phyloP scores from a whole-genome alignment of 2,888 invertebrate genomes.

The Microctonus hyperodae region DNA sequence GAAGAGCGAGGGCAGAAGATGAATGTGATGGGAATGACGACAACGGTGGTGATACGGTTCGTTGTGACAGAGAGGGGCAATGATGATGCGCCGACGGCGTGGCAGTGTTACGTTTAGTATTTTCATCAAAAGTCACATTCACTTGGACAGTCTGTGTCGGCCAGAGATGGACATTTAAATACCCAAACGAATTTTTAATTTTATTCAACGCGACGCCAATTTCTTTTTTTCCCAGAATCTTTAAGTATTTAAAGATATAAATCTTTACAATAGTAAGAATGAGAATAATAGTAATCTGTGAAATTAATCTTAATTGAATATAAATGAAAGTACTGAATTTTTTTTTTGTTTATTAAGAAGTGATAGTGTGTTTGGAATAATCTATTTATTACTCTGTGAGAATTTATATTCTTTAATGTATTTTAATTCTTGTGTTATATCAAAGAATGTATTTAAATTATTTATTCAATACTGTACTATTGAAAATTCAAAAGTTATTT shows the following conservation, averaged over 20 bases:
- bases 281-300: no score
- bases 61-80: slow-evolving; percentile 33
- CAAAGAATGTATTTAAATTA: not conserved
- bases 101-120: slow-evolving; percentile 40
- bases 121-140: slow-evolving; percentile 43
- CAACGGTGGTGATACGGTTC: slow-evolving; percentile 3
- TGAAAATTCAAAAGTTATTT: not conserved
- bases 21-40: slow-evolving; percentile 24
- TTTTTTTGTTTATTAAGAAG: not conserved
- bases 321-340: not conserved
- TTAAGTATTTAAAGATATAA: not conserved
- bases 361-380: not conserved
- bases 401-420: not conserved
- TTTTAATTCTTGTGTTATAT: not conserved
- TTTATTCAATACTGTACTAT: not conserved
- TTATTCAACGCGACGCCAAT: not conserved
- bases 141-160: slow-evolving; percentile 27
- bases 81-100: slow-evolving; percentile 41
- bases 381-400: not conserved
- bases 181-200: not conserved
- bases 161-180: slow-evolving; percentile 28
- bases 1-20: slow-evolving; percentile 23
- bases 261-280: no score
- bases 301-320: not conserved
- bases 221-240: not conserved